Conservation (phyloP, 1,140 invertebrate genomes). For the Bombus waltoni region DNA sequence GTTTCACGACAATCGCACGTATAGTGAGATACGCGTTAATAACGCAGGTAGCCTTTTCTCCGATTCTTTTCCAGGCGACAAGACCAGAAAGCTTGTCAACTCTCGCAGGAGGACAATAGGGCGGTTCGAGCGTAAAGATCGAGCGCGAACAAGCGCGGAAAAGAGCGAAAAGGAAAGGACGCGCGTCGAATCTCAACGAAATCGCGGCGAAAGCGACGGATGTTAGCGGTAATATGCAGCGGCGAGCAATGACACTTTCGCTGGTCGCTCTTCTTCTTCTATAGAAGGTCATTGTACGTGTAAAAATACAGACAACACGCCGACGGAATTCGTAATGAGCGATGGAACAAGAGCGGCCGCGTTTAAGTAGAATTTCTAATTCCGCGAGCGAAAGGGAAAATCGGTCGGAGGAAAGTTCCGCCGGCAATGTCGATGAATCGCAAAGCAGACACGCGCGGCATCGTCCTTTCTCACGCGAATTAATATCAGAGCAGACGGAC, state of each 20-base stretch:
- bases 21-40: no score
- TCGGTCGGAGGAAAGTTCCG: conserved; percentile 56
- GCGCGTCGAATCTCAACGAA: conserved; percentile 26
- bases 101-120: conserved; percentile 5
- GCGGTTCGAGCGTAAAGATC: not conserved
- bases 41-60: not conserved
- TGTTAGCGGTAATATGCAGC: conserved; percentile 31
- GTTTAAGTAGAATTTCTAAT: conserved; percentile 68
- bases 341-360: conserved; percentile 48
- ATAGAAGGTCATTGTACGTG: conserved; percentile 65
- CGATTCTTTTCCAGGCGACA: not conserved
- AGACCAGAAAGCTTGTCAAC: not conserved
- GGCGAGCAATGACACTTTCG: conserved; percentile 65
- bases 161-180: not conserved
- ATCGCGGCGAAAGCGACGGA: conserved; percentile 59
- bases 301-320: conserved; percentile 60
- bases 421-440: conserved; percentile 37
- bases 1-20: no score
- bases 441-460: not conserved
- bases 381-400: conserved; percentile 67
- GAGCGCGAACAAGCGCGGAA: not conserved
- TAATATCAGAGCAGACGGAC: not conserved
- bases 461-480: not conserved
- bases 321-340: conserved; percentile 58
- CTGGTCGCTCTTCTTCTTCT: conserved; percentile 29